phyloP scores from a whole-genome alignment of 2,113 vertebrate species.

The Ctenomys sociabilis region DNA sequence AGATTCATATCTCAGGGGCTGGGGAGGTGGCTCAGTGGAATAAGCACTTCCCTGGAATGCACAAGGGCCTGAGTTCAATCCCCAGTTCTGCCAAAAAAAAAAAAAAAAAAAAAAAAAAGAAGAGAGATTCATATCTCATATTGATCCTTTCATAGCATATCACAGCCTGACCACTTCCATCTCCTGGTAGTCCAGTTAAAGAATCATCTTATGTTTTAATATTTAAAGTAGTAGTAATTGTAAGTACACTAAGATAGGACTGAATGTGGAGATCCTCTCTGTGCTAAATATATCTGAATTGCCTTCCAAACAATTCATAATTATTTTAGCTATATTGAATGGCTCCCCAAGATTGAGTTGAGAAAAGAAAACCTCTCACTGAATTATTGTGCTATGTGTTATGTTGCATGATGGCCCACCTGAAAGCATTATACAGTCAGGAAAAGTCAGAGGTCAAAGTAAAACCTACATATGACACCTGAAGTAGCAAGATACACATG shows the following conservation, averaged over 20 bases:
- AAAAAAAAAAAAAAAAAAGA: no score
- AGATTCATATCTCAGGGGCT: neutral
- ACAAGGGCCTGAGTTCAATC: no score
- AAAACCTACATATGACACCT: neutral
- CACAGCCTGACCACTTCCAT: neutral
- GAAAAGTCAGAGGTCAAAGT: neutral
- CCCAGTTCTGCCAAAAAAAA: no score
- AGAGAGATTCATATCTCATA: neutral
- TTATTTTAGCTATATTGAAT: neutral
- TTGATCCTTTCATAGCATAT: neutral
- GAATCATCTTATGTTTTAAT: neutral
- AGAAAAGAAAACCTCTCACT: neutral
- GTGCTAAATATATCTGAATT: neutral
- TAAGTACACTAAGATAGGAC: neutral
- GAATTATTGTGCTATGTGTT: neutral
- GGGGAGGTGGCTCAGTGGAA: no score
- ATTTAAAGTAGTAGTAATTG: neutral
- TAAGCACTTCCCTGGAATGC: no score
- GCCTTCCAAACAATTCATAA: neutral
- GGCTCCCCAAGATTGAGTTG: neutral
- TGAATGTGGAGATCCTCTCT: neutral
- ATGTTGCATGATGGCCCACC: neutral
- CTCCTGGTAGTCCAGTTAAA: neutral
- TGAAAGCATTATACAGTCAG: neutral
- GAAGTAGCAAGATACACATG: neutral